Evolutionary conservation across 2,888 invertebrate species (phyloP), one percentile per base, ranked within the genome.

Genomic region (Lepeophtheirus nordmannii): DNA sequence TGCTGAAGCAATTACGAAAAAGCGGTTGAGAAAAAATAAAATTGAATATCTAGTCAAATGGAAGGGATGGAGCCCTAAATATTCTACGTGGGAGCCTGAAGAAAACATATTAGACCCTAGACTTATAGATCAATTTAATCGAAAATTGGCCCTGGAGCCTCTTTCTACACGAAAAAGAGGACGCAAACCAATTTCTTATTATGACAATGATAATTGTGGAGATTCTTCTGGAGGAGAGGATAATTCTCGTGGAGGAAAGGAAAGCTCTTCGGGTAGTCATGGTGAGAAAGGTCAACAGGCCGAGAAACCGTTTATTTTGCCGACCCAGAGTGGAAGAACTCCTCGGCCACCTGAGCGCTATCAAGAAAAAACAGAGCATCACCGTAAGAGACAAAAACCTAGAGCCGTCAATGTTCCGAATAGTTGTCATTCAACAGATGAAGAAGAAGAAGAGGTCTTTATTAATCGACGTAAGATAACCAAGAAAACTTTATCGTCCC

Each of bases 1-100:
- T 75, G 94, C 93, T 72, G 94, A 94, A 81, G 85, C 89, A 78
- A 94, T 94, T 74, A 88, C 89, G 79, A 92, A 91, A 80, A 92
- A 90, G 79, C 83, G 93, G 77, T 84, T 86, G 78, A 85, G 89
- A 81, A 86, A 66, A 37, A 39, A 57, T 20, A 38, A 38, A 10
- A 66, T 38, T 23, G 66, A 66, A 41, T 66, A 66, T 39, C 60
- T 66, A 58, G 66, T 66, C 46, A 66, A 66, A 61, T 66, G 66
- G 66, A 66, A 66, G 11, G 66, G 66, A 14, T 66, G 66, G 66
- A 60, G 60, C 17, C 61, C 66, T 14, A 66, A 58, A 60, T 66
- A 60, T 30, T 46, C 41, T 1, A 66, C 66, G 22, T 66, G 66
- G 66, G 66, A 66, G 41, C 66, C 66, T 12, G 66, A 66, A 40